Evolutionary conservation across 2,113 vertebrate genomes (phyloP).

Genomic region (Mobula birostris): DNA sequence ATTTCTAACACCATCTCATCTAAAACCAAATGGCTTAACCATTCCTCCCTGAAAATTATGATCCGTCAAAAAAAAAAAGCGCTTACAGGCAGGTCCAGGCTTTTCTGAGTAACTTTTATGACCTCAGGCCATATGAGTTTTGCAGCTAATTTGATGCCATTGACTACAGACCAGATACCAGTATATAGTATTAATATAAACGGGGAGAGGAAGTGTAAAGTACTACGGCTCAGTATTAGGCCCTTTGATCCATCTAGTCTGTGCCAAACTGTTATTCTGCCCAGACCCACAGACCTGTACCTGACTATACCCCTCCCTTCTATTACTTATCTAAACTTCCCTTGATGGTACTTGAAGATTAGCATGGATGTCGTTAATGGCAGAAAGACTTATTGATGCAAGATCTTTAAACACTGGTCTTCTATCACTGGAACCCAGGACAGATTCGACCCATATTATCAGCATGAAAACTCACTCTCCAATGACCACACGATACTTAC

Average conservation of each 20-base stretch:
- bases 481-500: background rate
- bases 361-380: too few species aligned
- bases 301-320: too few species aligned
- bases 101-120: background rate
- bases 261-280: too few species aligned
- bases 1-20: background rate
- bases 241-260: too few species aligned
- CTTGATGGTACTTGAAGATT: too few species aligned
- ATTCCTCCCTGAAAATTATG: background rate
- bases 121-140: background rate
- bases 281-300: too few species aligned
- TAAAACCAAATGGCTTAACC: background rate
- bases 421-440: background rate
- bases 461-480: background rate
- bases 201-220: too few species aligned
- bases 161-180: too few species aligned
- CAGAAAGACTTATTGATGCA: too few species aligned
- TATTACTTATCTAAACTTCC: too few species aligned
- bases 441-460: background rate
- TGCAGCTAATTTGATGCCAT: background rate
- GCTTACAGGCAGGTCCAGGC: background rate
- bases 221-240: too few species aligned
- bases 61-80: background rate
- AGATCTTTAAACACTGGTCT: background rate
- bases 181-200: too few species aligned